phyloP scores from a whole-genome alignment of 2,888 invertebrate genomes.

The Sesia bembeciformis region DNA sequence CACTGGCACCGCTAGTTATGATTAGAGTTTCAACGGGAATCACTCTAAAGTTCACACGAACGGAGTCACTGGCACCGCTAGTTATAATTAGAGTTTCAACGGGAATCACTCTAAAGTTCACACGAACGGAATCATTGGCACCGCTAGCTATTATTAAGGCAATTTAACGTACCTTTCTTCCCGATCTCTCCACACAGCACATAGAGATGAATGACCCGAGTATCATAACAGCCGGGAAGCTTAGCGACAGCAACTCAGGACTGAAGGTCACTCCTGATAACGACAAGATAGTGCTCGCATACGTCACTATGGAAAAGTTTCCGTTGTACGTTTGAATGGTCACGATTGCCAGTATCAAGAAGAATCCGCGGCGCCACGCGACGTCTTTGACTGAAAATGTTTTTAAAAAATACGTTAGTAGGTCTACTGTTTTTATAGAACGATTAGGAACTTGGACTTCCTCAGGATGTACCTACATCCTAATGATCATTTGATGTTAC shows the following conservation, averaged over 20 bases:
- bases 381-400: conserved; percentile 27
- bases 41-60: no score
- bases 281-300: conserved; percentile 35
- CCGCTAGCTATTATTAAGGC: no score
- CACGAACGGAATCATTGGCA: no score
- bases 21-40: no score
- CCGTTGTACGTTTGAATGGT: conserved; percentile 33
- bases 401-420: not conserved
- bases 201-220: conserved; percentile 38
- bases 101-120: no score
- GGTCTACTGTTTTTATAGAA: no score
- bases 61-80: no score
- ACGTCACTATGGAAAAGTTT: conserved; percentile 35
- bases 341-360: conserved; percentile 24
- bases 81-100: no score
- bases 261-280: conserved; percentile 39
- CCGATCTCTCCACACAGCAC: conserved; percentile 41
- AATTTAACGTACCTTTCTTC: conserved; percentile 35
- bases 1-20: no score
- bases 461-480: no score
- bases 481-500: no score
- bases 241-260: conserved; percentile 42
- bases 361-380: conserved; percentile 32
- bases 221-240: conserved; percentile 47
- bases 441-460: no score